phyloP scores from a whole-genome alignment of 2,888 invertebrate species.

The Cephus spinipes region DNA sequence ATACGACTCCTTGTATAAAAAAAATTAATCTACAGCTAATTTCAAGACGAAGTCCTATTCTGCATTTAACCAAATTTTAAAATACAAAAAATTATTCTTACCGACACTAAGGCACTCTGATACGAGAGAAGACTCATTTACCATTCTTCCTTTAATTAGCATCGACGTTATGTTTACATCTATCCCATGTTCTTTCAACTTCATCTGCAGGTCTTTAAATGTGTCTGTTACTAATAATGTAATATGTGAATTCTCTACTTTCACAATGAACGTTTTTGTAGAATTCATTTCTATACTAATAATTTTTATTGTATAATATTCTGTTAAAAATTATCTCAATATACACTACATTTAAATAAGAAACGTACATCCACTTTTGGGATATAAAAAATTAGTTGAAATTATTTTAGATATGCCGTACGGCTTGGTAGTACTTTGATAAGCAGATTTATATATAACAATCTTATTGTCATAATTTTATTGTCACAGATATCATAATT shows the following conservation, averaged over 20 bases:
- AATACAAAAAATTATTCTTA: not conserved
- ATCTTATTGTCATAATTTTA: not conserved
- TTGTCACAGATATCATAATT: not conserved
- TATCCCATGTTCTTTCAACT: constrained; percentile 3
- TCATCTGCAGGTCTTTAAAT: constrained; percentile 13
- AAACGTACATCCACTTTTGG: not conserved
- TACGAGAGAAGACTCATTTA: constrained; percentile 11
- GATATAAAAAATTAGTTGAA: not conserved
- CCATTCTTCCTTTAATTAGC: constrained; percentile 8
- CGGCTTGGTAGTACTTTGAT: not conserved
- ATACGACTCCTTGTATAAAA: too few species aligned
- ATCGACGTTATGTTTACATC: constrained; percentile 10
- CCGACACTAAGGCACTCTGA: constrained; percentile 11
- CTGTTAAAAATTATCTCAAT: not conserved
- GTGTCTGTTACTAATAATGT: constrained; percentile 8
- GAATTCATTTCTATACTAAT: not conserved
- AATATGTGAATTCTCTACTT: constrained; percentile 11
- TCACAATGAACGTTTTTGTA: constrained; percentile 14
- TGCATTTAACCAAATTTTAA: not conserved
- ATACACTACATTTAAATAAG: not conserved
- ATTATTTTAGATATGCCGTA: not conserved
- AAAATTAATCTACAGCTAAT: too few species aligned
- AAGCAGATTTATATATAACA: not conserved
- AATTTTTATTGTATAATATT: not conserved
- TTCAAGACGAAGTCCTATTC: too few species aligned